Evolutionary conservation across 2,888 invertebrate species (phyloP).

Genomic region (Allygus modestus): DNA sequence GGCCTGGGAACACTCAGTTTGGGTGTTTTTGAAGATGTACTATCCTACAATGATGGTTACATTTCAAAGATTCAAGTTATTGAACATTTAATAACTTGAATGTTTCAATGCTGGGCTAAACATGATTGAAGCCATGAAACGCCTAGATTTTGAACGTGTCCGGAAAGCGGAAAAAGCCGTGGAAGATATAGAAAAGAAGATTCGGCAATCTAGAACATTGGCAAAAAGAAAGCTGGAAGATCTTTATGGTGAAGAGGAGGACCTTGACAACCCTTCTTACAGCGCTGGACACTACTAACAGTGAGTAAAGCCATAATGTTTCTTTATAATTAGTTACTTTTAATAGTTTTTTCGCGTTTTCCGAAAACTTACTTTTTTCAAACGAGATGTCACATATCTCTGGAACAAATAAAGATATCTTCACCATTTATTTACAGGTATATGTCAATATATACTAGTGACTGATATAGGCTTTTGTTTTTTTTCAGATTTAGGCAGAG

Average conservation of each 20-base stretch:
- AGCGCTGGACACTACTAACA: too few species aligned
- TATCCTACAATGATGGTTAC: constrained; percentile 32
- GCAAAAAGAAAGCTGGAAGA: too few species aligned
- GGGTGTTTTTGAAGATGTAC: constrained; percentile 22
- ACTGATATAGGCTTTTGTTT: too few species aligned
- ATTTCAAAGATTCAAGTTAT: background rate
- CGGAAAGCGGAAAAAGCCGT: background rate
- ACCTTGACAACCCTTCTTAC: background rate
- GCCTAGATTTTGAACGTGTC: background rate
- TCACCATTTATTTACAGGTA: too few species aligned
- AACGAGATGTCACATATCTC: too few species aligned
- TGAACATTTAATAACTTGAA: constrained; percentile 31
- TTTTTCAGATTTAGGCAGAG: too few species aligned
- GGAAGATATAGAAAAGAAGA: background rate
- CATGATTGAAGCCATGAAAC: constrained; percentile 25
- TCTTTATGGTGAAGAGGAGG: background rate
- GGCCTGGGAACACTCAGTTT: constrained; percentile 29
- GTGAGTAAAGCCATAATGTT: too few species aligned
- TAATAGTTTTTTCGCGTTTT: too few species aligned
- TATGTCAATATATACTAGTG: too few species aligned
- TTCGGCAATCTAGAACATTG: constrained; percentile 9
- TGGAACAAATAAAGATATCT: too few species aligned
- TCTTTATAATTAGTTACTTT: too few species aligned
- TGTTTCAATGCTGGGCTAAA: background rate
- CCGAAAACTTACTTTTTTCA: too few species aligned